Evolutionary conservation across 2,888 invertebrate species (phyloP), one percentile per base, ranked within the genome.

Genomic region (Glaucopsyche alexis): DNA sequence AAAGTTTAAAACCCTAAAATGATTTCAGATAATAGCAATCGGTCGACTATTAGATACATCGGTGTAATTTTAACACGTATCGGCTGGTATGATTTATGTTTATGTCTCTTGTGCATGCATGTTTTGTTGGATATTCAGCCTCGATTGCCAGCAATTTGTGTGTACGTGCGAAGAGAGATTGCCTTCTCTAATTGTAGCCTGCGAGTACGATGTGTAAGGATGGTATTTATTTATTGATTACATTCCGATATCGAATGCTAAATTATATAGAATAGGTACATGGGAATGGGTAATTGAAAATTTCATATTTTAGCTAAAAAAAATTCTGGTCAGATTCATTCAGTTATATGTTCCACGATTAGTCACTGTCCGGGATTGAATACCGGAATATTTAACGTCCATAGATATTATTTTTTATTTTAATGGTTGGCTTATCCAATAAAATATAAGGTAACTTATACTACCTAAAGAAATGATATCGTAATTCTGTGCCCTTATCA

Each of bases 121-220:
- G 69, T 49, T 49, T 49, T 14, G 52, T 72, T 49, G 42, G 52
- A 77, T 77, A 75, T 76, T 81, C 79, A 60, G 74, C 72, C 73
- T 73, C 80, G 81, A 77, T 82, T 82, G 83, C 82, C 82, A 78
- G 89, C 87, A 91, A 92, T 92, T 91, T 91, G 85, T 85, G 79
- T 84, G 88, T 90, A 91, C 90, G 91, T 90, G 91, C 87, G 85
- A 89, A 87, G 80, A 84, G 82, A 85, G 84, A 85, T 87, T 85
- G 86, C 87, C 83, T 86, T 79, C 81, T 85, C 81, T 90, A 89
- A 91, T 91, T 90, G 86, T 79, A 75, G 77, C 50, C 71, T 72
- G 77, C 75, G 74, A 76, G 69, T 73, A 67, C 74, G 79, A 78
- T 78, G 74, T 73, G 75, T 72, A 29, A 75, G 65, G 73, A 73